Evolutionary conservation across 1,140 invertebrate genomes (phyloP), one percentile per base, ranked within the genome.

Genomic region (Agrypnia vestita): DNA sequence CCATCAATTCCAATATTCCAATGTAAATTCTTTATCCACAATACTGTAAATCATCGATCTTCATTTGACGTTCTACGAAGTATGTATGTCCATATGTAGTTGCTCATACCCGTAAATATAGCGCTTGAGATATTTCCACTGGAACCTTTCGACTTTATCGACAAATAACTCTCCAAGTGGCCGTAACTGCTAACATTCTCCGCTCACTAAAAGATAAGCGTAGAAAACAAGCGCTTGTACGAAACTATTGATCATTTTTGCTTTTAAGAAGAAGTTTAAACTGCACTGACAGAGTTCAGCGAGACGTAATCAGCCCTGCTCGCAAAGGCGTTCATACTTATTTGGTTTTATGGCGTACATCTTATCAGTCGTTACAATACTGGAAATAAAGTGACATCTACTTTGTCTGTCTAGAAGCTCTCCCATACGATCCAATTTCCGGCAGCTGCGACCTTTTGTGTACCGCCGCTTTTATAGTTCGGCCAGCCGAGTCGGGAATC

Each of bases 361-460:
- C 67, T 71, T 71, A 71, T 71, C 67, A 49, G 67, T 49, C 67
- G 67, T 71, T 71, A 47, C 67, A 47, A 71, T 49, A 71, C 35
- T 49, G 15, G 67, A 71, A 71, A 71, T 71, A 71, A 71, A 71
- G 67, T 71, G 67, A 71, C 67, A 71, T 49, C 43, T 71, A 71
- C 67, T 71, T 71, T 71, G 67, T 71, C 67, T 71, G 43, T 19
- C 9, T 47, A n/a, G 67, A 71, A 49, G 46, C 46, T 47, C 67
- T 71, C 44, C 15, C 67, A 47, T 71, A 71, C 67, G 47, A 71
- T 71, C 67, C 67, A 71, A 71, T 71, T 71, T 71, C 67, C 67
- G 67, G 67, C 67, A 71, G 43, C 67, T 71, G 67, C 67, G 43
- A 71, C 46, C 67, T 71, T 71, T 71, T 71, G 46, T 71, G 67